These are phyloP conservation scores for Apamea crenata DNA, from an alignment of 2,888 invertebrate genomes.

Conservation along the genomic window DNA sequence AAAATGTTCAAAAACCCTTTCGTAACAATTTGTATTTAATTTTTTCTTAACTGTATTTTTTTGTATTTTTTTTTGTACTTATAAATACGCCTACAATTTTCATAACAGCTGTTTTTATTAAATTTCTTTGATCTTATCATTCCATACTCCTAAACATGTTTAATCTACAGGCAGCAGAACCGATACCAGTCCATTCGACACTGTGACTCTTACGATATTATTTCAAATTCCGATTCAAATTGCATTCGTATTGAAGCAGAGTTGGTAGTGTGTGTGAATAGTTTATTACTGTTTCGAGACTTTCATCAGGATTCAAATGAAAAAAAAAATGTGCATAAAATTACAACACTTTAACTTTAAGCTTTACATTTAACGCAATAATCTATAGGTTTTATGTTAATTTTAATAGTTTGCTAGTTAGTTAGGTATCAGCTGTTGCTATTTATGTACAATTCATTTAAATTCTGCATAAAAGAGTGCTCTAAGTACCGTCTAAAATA, in stretches of 20 bases:
- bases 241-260: neutral
- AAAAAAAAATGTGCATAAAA: neutral
- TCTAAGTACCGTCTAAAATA: neutral
- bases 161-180: neutral
- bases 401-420: no score
- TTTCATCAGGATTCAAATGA: neutral
- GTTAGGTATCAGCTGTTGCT: no score
- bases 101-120: neutral
- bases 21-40: neutral
- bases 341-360: no score
- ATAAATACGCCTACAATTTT: neutral
- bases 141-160: neutral
- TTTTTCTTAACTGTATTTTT: neutral
- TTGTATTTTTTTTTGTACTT: neutral
- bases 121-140: neutral
- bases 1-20: neutral
- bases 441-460: no score
- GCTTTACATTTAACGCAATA: neutral
- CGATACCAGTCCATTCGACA: neutral
- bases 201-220: neutral
- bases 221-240: conserved; percentile 34
- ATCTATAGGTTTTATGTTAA: neutral
- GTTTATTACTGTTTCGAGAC: neutral
- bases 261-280: no score
- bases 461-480: no score